A percentile compares a stretch with the other conserved stretches of the same genome.
Evolutionary conservation across 2,113 vertebrate genomes (phyloP).

Genomic region (Verasper variegatus): DNA sequence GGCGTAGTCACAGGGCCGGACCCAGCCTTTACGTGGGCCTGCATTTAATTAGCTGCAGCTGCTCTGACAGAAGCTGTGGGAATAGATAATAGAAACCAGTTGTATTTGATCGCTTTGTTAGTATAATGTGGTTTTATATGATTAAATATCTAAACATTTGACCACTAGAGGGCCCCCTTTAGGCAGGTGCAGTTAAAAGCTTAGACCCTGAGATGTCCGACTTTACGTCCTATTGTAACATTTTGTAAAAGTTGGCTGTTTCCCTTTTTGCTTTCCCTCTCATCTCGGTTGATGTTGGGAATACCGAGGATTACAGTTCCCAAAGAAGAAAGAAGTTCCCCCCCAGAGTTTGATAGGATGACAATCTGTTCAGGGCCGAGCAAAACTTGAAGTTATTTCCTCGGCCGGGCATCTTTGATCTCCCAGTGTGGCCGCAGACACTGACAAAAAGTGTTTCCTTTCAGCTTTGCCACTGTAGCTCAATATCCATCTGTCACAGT

Average conservation of each 20-base stretch:
- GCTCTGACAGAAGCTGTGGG: not conserved
- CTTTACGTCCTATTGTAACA: too few relatives aligned
- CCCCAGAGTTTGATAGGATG: conserved; percentile 38
- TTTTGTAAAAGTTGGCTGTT: conserved; percentile 7
- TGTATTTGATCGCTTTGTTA: not conserved
- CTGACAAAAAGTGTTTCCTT: conserved; percentile 8
- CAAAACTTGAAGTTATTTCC: conserved; percentile 17
- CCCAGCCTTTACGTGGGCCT: not conserved
- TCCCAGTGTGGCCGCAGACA: conserved; percentile 14
- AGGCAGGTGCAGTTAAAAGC: too few relatives aligned
- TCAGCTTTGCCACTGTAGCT: conserved; percentile 5
- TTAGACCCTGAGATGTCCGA: too few relatives aligned
- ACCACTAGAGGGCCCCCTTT: too few relatives aligned
- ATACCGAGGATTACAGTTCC: conserved; percentile 5
- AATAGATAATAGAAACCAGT: not conserved
- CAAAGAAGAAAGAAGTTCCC: conserved; percentile 12
- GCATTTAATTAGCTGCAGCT: not conserved
- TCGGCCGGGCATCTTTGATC: conserved; percentile 24
- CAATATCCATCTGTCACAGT: not conserved
- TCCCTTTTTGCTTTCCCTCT: conserved; percentile 9
- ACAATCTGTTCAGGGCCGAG: conserved; percentile 32
- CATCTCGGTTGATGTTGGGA: conserved; percentile 37
- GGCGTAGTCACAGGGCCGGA: not conserved
- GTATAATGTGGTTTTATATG: too few relatives aligned
- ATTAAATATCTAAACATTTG: too few relatives aligned